Evolutionary conservation across 2,113 vertebrate genomes (phyloP), one percentile per base, ranked within the genome.

Genomic region (Trogon surrucura): DNA sequence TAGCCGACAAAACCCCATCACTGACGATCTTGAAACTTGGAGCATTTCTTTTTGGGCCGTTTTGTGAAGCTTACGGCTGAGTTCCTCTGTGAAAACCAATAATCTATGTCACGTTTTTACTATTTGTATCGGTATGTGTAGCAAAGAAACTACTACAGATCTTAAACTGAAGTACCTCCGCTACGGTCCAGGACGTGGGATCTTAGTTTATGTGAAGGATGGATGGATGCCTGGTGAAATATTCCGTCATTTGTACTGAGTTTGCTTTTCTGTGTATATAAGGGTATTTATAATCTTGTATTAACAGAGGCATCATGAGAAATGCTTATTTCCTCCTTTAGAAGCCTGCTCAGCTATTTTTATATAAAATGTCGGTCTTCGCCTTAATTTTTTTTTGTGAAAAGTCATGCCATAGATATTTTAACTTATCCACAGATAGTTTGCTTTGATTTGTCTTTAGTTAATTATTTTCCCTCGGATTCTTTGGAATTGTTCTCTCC

Each of bases 281-380:
- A 96, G 92, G 96, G 84, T 97, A 96, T 97, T 97, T 97, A 97
- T 97, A 95, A 96, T 85, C 91, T 93, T 93, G 80, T 88, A 95
- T 96, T 85, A 87, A 91, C 94, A 93, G 95, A 97, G 75, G 91
- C 95, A 89, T 56, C 89, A 81, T 20, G 58, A 85, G 81, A 80
- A 97, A 95, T 77, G 65, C 70, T 71, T 57, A 95, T 97, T 97
- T 93, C 81, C 94, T 93, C 85, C 95, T 96, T 94, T 95, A 97
- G 97, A 91, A 95, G 85, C 85, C 88, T 82, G 71, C 84, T 97
- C 96, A 83, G 88, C 94, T 97, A 93, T 97, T 97, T 98, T 97
- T 96, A 95, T 97, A 97, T 93, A 77, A 96, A 95, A 94, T 34
- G 44, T 95, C 95, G 85, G 64, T 97, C 86, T 97, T 82, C 14